Percentiles rank a stretch among this genome's conserved stretches.
Evolutionary conservation across 2,888 invertebrate species (phyloP).

Genomic region (Rhingia rostrata): DNA sequence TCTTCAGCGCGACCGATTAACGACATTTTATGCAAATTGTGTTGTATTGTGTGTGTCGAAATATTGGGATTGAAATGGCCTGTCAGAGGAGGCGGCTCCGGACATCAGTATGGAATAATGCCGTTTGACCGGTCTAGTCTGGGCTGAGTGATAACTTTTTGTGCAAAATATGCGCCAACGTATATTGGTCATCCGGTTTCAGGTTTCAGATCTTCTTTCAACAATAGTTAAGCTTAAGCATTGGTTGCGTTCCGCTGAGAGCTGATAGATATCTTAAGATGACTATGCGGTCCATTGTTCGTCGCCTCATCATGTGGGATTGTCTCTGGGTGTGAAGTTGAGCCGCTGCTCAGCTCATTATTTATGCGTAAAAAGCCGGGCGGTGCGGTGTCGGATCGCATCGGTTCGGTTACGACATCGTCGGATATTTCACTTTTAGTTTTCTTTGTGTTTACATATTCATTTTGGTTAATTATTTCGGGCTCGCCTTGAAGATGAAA

Average conservation of each 20-base stretch:
- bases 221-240: slow-evolving; percentile 26
- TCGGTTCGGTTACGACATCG: slow-evolving; percentile 34
- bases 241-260: slow-evolving; percentile 56
- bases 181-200: slow-evolving; percentile 44
- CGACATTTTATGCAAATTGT: slow-evolving; percentile 70
- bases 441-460: slow-evolving; percentile 2
- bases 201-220: slow-evolving; percentile 40
- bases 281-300: slow-evolving; percentile 46
- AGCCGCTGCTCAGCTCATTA: slow-evolving; percentile 37
- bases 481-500: slow-evolving; percentile 5
- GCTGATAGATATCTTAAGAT: slow-evolving; percentile 55
- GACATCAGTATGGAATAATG: slow-evolving; percentile 20
- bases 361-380: slow-evolving; percentile 40
- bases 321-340: slow-evolving; percentile 48
- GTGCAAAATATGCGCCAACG: slow-evolving; percentile 1
- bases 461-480: slow-evolving; percentile 1
- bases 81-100: slow-evolving; percentile 25
- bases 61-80: slow-evolving; percentile 64
- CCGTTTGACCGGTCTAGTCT: slow-evolving; percentile 25
- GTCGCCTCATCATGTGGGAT: slow-evolving; percentile 53
- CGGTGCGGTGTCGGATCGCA: too few relatives aligned
- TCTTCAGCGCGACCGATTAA: slow-evolving; percentile 64
- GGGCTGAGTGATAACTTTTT: slow-evolving; percentile 27
- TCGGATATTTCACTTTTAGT: slow-evolving; percentile 15
- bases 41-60: slow-evolving; percentile 61